Evolutionary conservation across 1,140 invertebrate species (phyloP).

Genomic region (Cherax destructor): DNA sequence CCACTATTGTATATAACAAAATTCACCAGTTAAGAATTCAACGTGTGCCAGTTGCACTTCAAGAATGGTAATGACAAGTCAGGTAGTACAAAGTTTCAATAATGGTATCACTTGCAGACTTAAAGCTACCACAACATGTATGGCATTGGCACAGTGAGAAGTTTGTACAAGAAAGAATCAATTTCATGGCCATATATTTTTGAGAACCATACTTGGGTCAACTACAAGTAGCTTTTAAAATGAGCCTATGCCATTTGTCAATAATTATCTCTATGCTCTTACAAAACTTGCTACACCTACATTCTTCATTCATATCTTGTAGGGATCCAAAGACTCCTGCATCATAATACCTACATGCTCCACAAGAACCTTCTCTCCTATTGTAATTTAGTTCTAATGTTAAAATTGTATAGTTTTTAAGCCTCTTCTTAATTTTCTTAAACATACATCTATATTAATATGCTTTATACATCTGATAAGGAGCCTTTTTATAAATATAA

Average conservation of each 20-base stretch:
- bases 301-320: too few relatives aligned
- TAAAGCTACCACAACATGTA: conserved; percentile 1
- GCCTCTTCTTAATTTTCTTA: too few relatives aligned
- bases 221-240: neutral
- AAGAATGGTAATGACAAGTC: conserved; percentile 19
- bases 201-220: neutral
- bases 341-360: too few relatives aligned
- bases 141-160: neutral
- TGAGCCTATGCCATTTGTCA: neutral
- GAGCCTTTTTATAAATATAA: too few relatives aligned
- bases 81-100: conserved; percentile 36
- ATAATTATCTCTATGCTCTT: neutral
- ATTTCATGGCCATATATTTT: neutral
- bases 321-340: too few relatives aligned
- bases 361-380: too few relatives aligned
- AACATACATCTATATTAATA: too few relatives aligned
- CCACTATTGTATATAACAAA: neutral
- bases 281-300: too few relatives aligned
- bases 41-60: neutral
- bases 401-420: too few relatives aligned
- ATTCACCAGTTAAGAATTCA: neutral
- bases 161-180: neutral
- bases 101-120: conserved; percentile 19
- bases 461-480: too few relatives aligned
- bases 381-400: too few relatives aligned